Percentiles rank a stretch among this genome's conserved stretches.
Evolutionary conservation across 2,888 invertebrate genomes (phyloP).

Genomic region (Acanthococcus lagerstroemiae): DNA sequence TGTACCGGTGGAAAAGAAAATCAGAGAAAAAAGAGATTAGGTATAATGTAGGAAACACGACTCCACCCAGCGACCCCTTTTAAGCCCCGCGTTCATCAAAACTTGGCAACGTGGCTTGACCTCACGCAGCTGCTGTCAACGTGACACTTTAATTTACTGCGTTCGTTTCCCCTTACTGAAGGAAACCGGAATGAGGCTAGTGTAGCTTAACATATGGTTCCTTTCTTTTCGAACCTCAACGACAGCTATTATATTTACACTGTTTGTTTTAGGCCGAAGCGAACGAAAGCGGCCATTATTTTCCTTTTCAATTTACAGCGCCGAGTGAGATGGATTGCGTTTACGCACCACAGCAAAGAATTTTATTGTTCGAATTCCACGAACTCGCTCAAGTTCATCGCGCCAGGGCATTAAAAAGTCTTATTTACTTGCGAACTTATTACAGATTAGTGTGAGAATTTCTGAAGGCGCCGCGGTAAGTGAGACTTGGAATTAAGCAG

Average conservation of each 20-base stretch:
- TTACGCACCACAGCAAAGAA: too few relatives aligned
- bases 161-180: constrained; percentile 27
- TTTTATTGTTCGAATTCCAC: too few relatives aligned
- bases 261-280: too few relatives aligned
- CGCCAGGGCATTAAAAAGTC: too few relatives aligned
- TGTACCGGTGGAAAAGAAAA: not conserved
- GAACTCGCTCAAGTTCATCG: too few relatives aligned
- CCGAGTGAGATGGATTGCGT: too few relatives aligned
- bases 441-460: too few relatives aligned
- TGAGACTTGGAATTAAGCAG: too few relatives aligned
- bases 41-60: constrained; percentile 13
- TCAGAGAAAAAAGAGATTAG: not conserved
- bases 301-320: too few relatives aligned
- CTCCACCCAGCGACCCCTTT: constrained; percentile 23
- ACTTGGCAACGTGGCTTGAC: constrained; percentile 25
- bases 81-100: not conserved
- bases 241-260: constrained; percentile 22
- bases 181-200: constrained; percentile 25
- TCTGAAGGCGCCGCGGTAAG: too few relatives aligned
- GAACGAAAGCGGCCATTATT: too few relatives aligned
- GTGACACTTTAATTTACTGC: constrained; percentile 30
- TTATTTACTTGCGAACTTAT: too few relatives aligned
- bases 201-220: constrained; percentile 28
- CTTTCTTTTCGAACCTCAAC: constrained; percentile 21
- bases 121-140: constrained; percentile 30